Conservation (phyloP, 2,113 vertebrate genomes). For the Charina bottae region DNA sequence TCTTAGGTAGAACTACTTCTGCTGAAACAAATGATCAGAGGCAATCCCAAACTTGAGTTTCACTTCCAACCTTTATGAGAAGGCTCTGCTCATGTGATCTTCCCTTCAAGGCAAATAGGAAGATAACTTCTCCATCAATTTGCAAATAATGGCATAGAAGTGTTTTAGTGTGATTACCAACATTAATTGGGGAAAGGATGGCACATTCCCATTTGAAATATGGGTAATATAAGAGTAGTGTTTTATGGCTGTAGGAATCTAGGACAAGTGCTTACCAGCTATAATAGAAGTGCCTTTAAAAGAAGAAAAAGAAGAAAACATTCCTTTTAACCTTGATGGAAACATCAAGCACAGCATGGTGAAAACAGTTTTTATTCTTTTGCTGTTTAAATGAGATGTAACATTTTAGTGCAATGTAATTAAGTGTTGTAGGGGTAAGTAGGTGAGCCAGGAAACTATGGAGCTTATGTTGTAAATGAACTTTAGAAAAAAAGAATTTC, state of each 20-base stretch:
- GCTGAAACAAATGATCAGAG: no score
- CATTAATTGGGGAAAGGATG: not conserved
- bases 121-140: not conserved
- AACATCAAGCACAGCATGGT: not conserved
- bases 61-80: not conserved
- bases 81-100: not conserved
- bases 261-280: not conserved
- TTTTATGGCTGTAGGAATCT: not conserved
- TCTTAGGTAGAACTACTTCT: not conserved
- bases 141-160: not conserved
- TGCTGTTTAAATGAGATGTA: not conserved
- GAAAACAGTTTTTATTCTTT: slow-evolving; percentile 6
- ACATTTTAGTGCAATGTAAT: not conserved
- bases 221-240: not conserved
- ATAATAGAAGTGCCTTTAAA: not conserved
- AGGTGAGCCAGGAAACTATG: not conserved
- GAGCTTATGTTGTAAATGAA: slow-evolving; percentile 22
- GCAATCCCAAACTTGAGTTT: no score
- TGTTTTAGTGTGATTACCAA: not conserved
- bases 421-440: not conserved
- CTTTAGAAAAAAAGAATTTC: slow-evolving; percentile 35
- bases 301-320: not conserved
- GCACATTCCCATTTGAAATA: not conserved
- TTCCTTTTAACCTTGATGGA: not conserved
- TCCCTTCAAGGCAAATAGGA: not conserved